Evolutionary conservation across 2,888 invertebrate species (phyloP), one percentile per base, ranked within the genome.

Genomic region (Tachystola acroxantha): DNA sequence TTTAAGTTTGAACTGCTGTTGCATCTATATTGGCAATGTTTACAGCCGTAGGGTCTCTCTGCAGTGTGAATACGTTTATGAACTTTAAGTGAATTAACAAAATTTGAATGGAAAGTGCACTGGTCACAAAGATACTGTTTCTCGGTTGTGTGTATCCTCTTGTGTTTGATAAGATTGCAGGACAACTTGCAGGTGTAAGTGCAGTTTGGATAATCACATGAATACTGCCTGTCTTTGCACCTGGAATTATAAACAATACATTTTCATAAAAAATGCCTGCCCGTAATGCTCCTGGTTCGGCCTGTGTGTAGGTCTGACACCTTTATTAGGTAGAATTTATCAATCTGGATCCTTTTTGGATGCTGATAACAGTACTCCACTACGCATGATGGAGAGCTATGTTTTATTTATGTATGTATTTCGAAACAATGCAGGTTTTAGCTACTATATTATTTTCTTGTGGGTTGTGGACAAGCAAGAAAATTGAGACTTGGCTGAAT

Each of bases 1-100:
- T 87, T 87, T 16, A 87, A 66, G 56, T 88, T 87, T 11, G 87
- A 88, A 44, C 76, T 79, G 45, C 85, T 87, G 46, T 87, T 88
- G 45, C 86, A 85, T 42, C 61, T 68, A 44, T 87, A 87, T 36
- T 48, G 62, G 50, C 88, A 88, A 37, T 67, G 46, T 26, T 58
- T 53, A 51, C 88, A 88, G 14, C 57, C 60, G 48, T 74, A 85
- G 11, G 87, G 87, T 42, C 73, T 65, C 41, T 82, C 80, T 28
- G 59, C 53, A 25, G 79, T 77, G 37, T 88, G 87, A 10, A 70
- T 74, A 39, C 87, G 69, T 56, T 67, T 80, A 47, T 88, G 87
- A 25, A 67, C 71, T 52, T 76, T 82, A 22, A 86, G 53, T 7
- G 88, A 87, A 52, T 84, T 87, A 4, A 79, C 66, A 55, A 82